Conservation (phyloP, 2,888 invertebrate genomes). For the Pelosia muscerda region DNA sequence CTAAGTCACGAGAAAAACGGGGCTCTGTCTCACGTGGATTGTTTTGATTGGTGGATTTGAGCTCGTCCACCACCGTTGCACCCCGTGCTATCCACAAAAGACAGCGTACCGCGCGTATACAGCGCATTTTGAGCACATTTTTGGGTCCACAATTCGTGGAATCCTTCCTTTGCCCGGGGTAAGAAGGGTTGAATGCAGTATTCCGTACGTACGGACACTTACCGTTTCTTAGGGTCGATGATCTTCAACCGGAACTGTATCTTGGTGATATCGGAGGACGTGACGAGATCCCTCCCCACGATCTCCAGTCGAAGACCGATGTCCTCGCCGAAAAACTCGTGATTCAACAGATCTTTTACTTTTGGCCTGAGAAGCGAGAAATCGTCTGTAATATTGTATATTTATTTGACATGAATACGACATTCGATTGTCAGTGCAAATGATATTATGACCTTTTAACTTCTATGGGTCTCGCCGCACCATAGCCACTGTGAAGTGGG, state of each 20-base stretch:
- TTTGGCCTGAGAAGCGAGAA: slow-evolving; percentile 88
- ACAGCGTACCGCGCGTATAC: no score
- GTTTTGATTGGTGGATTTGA: no score
- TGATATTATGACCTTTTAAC: no score
- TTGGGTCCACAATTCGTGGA: no score
- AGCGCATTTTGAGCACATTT: no score
- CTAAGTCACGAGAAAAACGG: no score
- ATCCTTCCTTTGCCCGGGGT: no score
- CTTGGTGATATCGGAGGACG: slow-evolving; percentile 89
- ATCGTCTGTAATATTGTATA: background rate
- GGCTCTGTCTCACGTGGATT: no score
- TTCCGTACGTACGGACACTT: slow-evolving; percentile 19
- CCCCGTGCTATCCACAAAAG: no score
- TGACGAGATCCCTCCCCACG: slow-evolving; percentile 89
- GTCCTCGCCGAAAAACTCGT: slow-evolving; percentile 99
- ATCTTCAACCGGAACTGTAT: slow-evolving; percentile 97
- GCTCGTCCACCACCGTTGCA: no score
- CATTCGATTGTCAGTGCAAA: background rate
- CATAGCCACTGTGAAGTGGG: no score
- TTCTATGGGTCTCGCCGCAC: no score
- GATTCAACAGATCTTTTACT: slow-evolving; percentile 97
- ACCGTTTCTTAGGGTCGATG: slow-evolving; percentile 98
- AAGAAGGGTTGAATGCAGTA: background rate
- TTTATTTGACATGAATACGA: background rate
- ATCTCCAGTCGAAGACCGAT: slow-evolving; percentile 89